Base-by-base conservation (phyloP, 2,888 invertebrate species). In the Muschampia plurimacula region DNA sequence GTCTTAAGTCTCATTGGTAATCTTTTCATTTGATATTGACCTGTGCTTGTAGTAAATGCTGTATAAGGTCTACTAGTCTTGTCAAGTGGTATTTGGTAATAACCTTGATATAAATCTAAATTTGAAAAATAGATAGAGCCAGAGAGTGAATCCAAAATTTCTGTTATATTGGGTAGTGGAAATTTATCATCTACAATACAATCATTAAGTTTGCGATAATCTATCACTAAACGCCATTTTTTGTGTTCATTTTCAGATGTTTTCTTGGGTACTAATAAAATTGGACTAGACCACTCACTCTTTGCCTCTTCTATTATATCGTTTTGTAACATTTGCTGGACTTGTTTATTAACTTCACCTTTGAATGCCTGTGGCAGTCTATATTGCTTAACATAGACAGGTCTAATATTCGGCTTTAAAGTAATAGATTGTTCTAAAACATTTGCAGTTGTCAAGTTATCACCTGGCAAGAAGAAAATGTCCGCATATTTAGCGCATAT, bases 1-100 rank as follows among this genome's bases (percentile, higher is more conserved):
- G 22, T 74, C 59, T 74, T 72, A 2, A 74, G 55, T n/a, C 74
- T 72, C 68, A 72, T 74, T 0, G 72, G 75, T 8, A 73, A 15
- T 6, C 75, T 22, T 52, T 69, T 72, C 70, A 75, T 70, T 44
- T 68, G 66, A 39, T 71, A 75, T 46, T 73, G 70, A 0, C 52
- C 41, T 1, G 41, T 55, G 36, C 41, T 55, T n/a, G 72, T 72
- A 2, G 71, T 74, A 46, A 76, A 76, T 7, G 73, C 68, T 15
- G 75, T 75, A 10, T 46, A 32, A 49, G 70, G 64, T 32, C 74
- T 60, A 63, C 59, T 64, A 2, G 68, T 55, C 9, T 22, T 22
- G 1, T 15, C 2, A 4, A 64, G 22, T 15, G 8, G 8, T 22
- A 64, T 3, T 12, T 64, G 63, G 22, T 64, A 22, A 64, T 36